phyloP scores from a whole-genome alignment of 1,140 invertebrate species.

The Calycopis cecrops region DNA sequence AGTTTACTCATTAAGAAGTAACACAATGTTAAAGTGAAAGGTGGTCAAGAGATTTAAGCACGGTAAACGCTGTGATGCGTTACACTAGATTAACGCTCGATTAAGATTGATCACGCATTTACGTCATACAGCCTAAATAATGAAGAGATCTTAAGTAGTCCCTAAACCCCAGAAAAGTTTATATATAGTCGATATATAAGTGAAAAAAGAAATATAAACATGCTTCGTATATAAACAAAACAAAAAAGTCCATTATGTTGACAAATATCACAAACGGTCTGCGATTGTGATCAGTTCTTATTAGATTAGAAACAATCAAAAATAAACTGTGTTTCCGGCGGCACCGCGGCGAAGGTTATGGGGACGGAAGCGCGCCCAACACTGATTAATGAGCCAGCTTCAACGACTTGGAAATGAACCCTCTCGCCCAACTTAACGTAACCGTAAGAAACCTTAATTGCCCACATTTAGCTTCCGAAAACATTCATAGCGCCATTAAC shows the following conservation, averaged over 20 bases:
- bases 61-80: too few species aligned
- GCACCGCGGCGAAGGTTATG: slow-evolving; percentile 35
- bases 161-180: too few species aligned
- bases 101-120: too few species aligned
- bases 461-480: slow-evolving; percentile 37
- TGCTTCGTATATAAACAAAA: slow-evolving; percentile 10
- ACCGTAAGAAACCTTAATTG: slow-evolving; percentile 49
- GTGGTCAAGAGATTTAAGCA: too few species aligned
- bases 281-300: slow-evolving; percentile 51
- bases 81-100: too few species aligned
- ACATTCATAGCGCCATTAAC: slow-evolving; percentile 20
- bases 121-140: too few species aligned
- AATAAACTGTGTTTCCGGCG: slow-evolving; percentile 60
- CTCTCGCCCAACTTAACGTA: slow-evolving; percentile 55
- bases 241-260: slow-evolving; percentile 16
- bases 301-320: slow-evolving; percentile 69
- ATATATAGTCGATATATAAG: too few species aligned
- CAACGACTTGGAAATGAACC: slow-evolving; percentile 65
- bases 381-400: slow-evolving; percentile 62
- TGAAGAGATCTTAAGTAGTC: too few species aligned
- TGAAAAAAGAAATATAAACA: not conserved
- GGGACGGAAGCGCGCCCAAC: slow-evolving; percentile 50
- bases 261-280: slow-evolving; percentile 42
- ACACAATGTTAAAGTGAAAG: too few species aligned
- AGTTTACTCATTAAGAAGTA: too few species aligned